These are phyloP conservation scores for Neuroterus valhalla DNA, from an alignment of 1,140 invertebrate genomes.

Conservation along the genomic window DNA sequence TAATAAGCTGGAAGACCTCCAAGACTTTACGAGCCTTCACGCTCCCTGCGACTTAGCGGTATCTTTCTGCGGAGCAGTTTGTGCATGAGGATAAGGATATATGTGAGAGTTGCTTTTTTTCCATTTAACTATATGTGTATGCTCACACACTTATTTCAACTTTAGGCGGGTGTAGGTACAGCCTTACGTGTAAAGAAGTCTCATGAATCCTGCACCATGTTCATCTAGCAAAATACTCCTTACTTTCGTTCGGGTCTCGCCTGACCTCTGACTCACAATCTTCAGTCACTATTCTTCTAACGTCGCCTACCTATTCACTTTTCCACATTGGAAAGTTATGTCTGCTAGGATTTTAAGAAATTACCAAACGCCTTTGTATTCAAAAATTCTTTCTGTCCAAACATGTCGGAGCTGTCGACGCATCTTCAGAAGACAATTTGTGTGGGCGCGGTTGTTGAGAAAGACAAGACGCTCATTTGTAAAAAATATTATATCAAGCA, in stretches of 20 bases:
- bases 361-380: conserved; percentile 34
- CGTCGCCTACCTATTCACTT: conserved; percentile 53
- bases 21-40: conserved; percentile 1
- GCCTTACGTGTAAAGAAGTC: conserved; percentile 49
- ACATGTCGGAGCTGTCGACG: not conserved
- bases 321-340: conserved; percentile 55
- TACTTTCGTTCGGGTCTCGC: conserved; percentile 57
- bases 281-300: conserved; percentile 55
- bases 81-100: conserved; percentile 30
- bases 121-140: not conserved
- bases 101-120: conserved; percentile 55
- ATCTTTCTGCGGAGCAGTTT: conserved; percentile 41
- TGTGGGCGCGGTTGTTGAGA: not conserved
- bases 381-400: conserved; percentile 4
- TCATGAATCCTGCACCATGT: conserved; percentile 51
- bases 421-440: not conserved
- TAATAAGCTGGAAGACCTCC: conserved; percentile 33
- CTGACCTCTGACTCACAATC: conserved; percentile 59
- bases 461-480: not conserved
- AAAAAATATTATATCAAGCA: not conserved
- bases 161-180: conserved; percentile 40
- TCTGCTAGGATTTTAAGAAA: conserved; percentile 51
- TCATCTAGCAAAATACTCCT: conserved; percentile 48
- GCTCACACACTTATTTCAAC: conserved; percentile 26
- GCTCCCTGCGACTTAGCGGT: conserved; percentile 17